Conservation (phyloP, 1,140 invertebrate species). For the Metopolophium dirhodum region DNA sequence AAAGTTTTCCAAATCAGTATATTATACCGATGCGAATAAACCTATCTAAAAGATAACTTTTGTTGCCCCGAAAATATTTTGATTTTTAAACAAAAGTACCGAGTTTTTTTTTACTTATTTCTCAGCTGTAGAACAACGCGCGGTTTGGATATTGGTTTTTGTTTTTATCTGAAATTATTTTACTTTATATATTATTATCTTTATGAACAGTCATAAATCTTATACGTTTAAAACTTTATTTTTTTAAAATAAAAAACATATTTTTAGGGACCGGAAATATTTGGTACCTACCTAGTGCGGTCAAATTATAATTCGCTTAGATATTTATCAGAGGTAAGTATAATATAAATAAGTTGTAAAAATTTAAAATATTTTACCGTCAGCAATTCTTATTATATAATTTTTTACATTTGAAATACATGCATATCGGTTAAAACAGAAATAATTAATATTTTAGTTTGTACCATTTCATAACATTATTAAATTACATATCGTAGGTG, state of each 20-base stretch:
- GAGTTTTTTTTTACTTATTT: not conserved
- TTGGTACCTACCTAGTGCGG: not conserved
- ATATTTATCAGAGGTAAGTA: not conserved
- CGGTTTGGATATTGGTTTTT: conserved; percentile 6
- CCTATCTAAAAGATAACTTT: not conserved
- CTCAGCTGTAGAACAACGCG: not conserved
- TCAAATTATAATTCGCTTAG: not conserved
- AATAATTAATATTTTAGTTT: not conserved
- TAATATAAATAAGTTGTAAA: not conserved
- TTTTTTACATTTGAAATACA: not conserved
- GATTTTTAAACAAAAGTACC: not conserved
- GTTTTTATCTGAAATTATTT: conserved; percentile 3
- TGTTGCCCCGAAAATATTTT: not conserved
- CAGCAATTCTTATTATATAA: not conserved
- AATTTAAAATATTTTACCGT: not conserved
- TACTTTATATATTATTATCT: not conserved
- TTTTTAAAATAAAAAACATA: not conserved
- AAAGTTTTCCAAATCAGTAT: conserved; percentile 1
- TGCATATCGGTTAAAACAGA: not conserved
- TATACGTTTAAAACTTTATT: not conserved
- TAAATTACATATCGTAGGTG: not conserved
- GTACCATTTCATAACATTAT: too few relatives aligned
- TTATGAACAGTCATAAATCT: not conserved
- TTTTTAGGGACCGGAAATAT: not conserved
- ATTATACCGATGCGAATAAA: not conserved